Percentiles rank a stretch among this genome's conserved stretches.
Evolutionary conservation across 2,888 invertebrate genomes (phyloP).

Genomic region (Lymantria dispar): DNA sequence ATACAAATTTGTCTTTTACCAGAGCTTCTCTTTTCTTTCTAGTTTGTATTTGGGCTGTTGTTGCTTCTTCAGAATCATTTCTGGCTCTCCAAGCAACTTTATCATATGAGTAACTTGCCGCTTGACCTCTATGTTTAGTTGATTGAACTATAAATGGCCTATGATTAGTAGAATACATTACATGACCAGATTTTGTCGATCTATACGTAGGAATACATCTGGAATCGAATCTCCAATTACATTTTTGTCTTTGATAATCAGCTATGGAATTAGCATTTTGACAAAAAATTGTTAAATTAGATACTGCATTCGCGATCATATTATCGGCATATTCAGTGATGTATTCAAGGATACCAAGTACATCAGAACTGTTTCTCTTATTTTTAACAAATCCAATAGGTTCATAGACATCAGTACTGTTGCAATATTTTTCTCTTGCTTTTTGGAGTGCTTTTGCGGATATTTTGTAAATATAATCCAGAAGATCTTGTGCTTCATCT

Average conservation of each 20-base stretch:
- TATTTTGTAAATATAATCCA: slow-evolving; percentile 48
- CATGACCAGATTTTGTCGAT: slow-evolving; percentile 46
- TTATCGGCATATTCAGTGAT: slow-evolving; percentile 40
- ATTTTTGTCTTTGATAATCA: slow-evolving; percentile 34
- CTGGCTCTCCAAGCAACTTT: not conserved
- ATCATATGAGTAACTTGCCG: slow-evolving; percentile 5
- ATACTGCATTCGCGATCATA: slow-evolving; percentile 40
- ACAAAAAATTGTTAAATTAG: slow-evolving; percentile 54
- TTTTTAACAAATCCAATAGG: slow-evolving; percentile 5
- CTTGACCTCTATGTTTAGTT: slow-evolving; percentile 33
- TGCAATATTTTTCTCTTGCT: slow-evolving; percentile 52
- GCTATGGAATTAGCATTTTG: slow-evolving; percentile 35
- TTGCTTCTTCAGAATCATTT: not conserved
- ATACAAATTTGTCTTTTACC: not conserved
- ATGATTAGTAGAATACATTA: slow-evolving; percentile 45
- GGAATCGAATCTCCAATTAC: slow-evolving; percentile 6
- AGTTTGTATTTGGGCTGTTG: not conserved
- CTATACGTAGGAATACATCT: slow-evolving; percentile 30
- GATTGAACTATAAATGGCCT: slow-evolving; percentile 40
- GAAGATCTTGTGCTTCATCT: slow-evolving; percentile 43
- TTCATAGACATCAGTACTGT: slow-evolving; percentile 10
- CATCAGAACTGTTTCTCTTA: slow-evolving; percentile 24
- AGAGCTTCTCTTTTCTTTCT: slow-evolving; percentile 3
- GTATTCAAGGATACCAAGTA: slow-evolving; percentile 42
- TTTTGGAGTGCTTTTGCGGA: slow-evolving; percentile 45